phyloP scores from a whole-genome alignment of 2,797 vertebrate species.

The Coendou prehensilis region DNA sequence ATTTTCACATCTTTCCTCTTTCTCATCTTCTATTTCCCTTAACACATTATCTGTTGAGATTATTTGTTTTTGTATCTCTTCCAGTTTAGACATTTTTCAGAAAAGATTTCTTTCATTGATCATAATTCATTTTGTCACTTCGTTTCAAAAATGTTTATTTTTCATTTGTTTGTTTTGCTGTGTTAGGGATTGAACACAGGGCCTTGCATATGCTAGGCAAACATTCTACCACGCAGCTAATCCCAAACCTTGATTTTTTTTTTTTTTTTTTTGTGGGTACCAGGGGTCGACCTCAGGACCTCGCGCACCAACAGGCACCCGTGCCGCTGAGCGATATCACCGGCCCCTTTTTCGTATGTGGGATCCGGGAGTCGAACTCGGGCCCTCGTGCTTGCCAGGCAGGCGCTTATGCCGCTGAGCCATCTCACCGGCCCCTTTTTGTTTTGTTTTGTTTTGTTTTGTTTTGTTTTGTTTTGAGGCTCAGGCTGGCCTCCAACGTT shows the following conservation, averaged over 20 bases:
- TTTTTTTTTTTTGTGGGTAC: no score
- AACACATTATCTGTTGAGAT: neutral
- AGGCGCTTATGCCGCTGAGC: no score
- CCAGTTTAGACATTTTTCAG: neutral
- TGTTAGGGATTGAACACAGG: neutral
- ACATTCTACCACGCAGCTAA: neutral
- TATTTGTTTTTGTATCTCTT: neutral
- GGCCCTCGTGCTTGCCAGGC: no score
- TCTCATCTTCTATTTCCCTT: neutral
- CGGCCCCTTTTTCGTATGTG: no score
- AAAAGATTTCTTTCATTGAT: neutral
- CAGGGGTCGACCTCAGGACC: no score
- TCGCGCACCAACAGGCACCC: no score
- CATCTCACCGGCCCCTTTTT: no score
- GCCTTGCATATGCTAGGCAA: neutral
- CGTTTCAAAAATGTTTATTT: neutral
- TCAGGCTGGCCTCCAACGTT: neutral
- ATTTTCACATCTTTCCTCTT: neutral
- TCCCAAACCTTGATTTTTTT: neutral
- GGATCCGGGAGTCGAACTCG: no score
- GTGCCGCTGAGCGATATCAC: no score
- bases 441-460: neutral
- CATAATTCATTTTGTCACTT: neutral
- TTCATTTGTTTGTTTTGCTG: neutral
- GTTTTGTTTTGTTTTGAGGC: neutral